Evolutionary conservation across 1,140 invertebrate species (phyloP), one percentile per base, ranked within the genome.

Genomic region (Ganaspis sp.): DNA sequence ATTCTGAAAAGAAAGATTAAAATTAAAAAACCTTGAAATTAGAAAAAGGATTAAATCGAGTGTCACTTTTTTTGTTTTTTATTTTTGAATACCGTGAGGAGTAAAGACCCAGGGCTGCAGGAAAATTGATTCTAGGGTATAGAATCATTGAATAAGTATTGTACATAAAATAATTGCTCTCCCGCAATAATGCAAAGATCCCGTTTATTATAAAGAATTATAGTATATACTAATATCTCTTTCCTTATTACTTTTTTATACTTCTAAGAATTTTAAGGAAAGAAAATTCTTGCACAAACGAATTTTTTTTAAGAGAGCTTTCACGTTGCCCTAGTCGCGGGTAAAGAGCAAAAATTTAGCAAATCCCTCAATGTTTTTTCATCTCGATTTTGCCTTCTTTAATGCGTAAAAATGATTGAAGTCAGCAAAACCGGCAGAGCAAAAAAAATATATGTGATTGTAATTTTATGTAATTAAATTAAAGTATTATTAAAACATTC

Each of bases 391-490:
- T 64, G 58, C 58, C 12, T 64, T 64, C 11, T 64, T 64, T 64
- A 64, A 29, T 26, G 23, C 15, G 45, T 49, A 49, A 1, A 49
- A 3, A 8, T 34, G 29, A 17, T 17, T 17, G 17, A 29, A 64
- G 15, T 26, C 26, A 6, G 58, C 5, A 34, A 26, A 64, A 64
- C 58, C 26, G 58, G 12, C 6, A n/a, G 29, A 75, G 37, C 34
- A 72, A 72, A 34, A 84, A 84, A 86, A 82, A 84, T 77, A 85
- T 76, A 80, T 88, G 86, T 88, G 87, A 88, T 86, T 88, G 82
- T 88, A 88, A 87, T 84, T 86, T 77, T 85, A 85, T 83, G 81
- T 85, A 75, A 85, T 86, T 86, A 81, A 87, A 86, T 85, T 84
- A 87, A 83, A 79, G 77, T 87, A 82, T 34, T 34, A 34, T 34